phyloP scores from a whole-genome alignment of 2,888 invertebrate genomes.

The Ceratothoa steindachneri region DNA sequence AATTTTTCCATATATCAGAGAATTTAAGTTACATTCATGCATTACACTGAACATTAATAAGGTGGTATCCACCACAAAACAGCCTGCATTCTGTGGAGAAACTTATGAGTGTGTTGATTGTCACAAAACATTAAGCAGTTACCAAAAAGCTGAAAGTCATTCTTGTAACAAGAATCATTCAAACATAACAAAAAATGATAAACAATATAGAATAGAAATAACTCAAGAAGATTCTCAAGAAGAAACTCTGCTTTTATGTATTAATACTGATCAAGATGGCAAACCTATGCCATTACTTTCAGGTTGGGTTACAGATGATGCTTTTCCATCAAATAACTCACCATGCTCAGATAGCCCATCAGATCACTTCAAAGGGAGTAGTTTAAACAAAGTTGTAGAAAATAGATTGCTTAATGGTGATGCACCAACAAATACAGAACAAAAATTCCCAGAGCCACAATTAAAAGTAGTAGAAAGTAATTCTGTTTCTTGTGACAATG shows the following conservation, averaged over 20 bases:
- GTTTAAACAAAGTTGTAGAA: no score
- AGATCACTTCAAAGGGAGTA: no score
- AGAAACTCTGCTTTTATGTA: background rate
- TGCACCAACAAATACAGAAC: no score
- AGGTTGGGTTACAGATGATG: background rate
- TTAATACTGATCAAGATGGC: background rate
- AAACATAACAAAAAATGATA: background rate
- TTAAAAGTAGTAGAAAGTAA: no score
- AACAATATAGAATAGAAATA: background rate
- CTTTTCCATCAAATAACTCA: no score
- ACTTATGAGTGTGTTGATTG: background rate
- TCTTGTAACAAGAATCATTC: background rate
- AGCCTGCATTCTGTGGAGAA: background rate
- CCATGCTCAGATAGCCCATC: no score
- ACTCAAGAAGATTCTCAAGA: background rate
- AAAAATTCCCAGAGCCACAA: no score
- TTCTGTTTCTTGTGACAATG: no score
- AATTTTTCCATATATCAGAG: background rate
- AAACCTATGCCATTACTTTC: background rate
- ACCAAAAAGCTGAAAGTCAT: background rate
- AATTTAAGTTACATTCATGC: background rate
- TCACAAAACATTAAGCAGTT: background rate
- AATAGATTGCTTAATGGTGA: no score
- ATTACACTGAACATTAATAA: background rate
- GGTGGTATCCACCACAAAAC: background rate